Base-by-base conservation (phyloP, 2,113 vertebrate species). In the Lophotis ruficrista region DNA sequence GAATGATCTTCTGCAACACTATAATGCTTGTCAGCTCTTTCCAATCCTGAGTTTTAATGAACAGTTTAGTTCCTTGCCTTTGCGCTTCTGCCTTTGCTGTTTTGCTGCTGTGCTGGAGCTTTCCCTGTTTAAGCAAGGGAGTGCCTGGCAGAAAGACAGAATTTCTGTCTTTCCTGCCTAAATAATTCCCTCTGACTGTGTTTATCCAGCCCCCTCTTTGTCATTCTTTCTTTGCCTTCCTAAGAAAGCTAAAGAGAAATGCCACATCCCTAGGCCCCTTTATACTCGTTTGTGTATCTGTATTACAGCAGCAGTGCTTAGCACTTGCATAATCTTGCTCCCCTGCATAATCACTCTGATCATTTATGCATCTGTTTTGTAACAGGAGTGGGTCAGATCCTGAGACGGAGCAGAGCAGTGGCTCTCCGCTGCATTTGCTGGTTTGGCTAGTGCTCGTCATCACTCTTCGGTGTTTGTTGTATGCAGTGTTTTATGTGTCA, bases 281-380 rank as follows among this genome's bases (percentile, higher is more conserved):
- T 92, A 83, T 87, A 91, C 75, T 96, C 50, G 0, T 95, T 93
- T 91, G 45, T 95, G 66, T 96, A 69, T 92, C 83, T 85, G 47
- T 92, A 27, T 87, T 89, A 22, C 78, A 87, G 62, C 92, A 95
- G 87, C 84, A 94, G 89, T 51, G 38, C 65, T 96, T 89, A 92
- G 73, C 83, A 64, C 94, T 95, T 97, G 94, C 93, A 92, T 96
- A 89, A 94, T 90, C 80, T 91, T 33, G 28, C 50, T 94, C 16
- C 62, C 50, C 73, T 95, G 91, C 89, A 96, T 94, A 93, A 94
- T 96, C 69, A 72, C 72, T 47, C 61, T 72, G 64, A 94, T 94
- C 81, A 89, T 89, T 97, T 94, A 72, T 87, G 66, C 91, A 82
- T 87, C 87, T 94, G 87, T 92, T 97, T 94, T 94, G 27, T 94